These are phyloP conservation scores for Spea hammondii DNA, from an alignment of 2,797 vertebrate genomes.

Conservation along the genomic window DNA sequence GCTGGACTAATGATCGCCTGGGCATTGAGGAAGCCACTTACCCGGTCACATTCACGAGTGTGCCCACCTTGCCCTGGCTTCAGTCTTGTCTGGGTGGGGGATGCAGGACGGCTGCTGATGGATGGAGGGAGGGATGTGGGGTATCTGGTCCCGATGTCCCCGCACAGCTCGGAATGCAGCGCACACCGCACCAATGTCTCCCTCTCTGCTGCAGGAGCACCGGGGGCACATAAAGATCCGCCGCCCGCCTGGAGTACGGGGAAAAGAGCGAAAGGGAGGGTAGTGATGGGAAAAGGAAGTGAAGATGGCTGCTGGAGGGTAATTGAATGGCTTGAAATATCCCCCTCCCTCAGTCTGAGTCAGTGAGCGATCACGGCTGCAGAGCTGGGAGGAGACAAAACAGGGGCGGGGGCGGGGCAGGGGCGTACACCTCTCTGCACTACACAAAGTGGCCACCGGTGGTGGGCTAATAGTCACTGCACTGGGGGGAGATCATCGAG, in stretches of 20 bases:
- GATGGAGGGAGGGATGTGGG: neutral
- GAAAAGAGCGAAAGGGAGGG: neutral
- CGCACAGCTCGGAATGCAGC: neutral
- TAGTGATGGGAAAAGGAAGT: slow-evolving; percentile 39
- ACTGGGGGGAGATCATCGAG: neutral
- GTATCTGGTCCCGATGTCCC: neutral
- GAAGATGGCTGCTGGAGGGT: slow-evolving; percentile 50
- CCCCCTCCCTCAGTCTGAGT: slow-evolving; percentile 41
- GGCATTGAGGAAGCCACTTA: neutral
- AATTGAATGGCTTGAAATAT: slow-evolving; percentile 48
- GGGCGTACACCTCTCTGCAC: neutral
- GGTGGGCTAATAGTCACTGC: neutral
- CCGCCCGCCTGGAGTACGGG: neutral
- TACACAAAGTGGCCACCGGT: slow-evolving; percentile 36
- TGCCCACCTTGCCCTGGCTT: neutral
- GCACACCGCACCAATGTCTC: neutral
- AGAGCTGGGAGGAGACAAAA: slow-evolving; percentile 46
- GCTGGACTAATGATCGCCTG: neutral
- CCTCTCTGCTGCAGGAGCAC: neutral
- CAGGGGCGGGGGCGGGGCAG: slow-evolving; percentile 17
- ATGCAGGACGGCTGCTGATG: neutral
- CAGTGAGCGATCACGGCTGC: slow-evolving; percentile 36
- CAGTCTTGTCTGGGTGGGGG: too few relatives aligned
- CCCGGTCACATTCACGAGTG: neutral
- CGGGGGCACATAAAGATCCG: neutral